Evolutionary conservation across 2,888 invertebrate genomes (phyloP), one percentile per base, ranked within the genome.

Genomic region (Drosophila quinaria): DNA sequence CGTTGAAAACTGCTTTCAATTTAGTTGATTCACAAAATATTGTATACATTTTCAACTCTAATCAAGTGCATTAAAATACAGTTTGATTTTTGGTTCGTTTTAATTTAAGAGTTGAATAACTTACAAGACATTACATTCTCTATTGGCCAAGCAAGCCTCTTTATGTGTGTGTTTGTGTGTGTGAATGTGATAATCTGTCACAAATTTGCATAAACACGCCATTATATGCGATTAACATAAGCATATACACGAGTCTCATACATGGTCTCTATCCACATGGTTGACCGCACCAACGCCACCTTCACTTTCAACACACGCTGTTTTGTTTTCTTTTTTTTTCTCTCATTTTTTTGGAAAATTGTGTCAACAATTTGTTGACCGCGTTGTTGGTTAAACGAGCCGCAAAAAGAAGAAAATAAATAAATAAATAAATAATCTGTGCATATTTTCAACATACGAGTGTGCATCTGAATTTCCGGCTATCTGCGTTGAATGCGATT

Each of bases 211-310:
- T 83, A 83, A 85, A 82, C 63, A 72, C 37, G 61, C 69, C 64
- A 88, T 82, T 73, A 84, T 83, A 60, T 70, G 75, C 58, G 72
- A 88, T 82, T 83, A 81, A 80, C 66, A 85, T 79, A 75, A 56
- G 52, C 72, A 73, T 64, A 61, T 35, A 49, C n/a, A 19, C 47
- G n/a, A 35, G 29, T 31, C 39, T 47, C 49, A 15, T 58, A 60
- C 33, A 51, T 37, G 49, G 60, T 25, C 71, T n/a, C 15, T 62
- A 47, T 41, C 33, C 66, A 62, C 65, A 61, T 52, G 56, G 60
- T 44, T 70, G 71, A 61, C 65, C 65, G 64, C 59, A 54, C 59
- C 62, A 51, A n/a, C 51, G 62, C 56, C 79, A 74, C 78, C 76
- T 78, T 78, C 78, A 79, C 80, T 78, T 79, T 78, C 64, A 58